Conservation (phyloP, 1,140 invertebrate genomes). For the Drosophila saltans region DNA sequence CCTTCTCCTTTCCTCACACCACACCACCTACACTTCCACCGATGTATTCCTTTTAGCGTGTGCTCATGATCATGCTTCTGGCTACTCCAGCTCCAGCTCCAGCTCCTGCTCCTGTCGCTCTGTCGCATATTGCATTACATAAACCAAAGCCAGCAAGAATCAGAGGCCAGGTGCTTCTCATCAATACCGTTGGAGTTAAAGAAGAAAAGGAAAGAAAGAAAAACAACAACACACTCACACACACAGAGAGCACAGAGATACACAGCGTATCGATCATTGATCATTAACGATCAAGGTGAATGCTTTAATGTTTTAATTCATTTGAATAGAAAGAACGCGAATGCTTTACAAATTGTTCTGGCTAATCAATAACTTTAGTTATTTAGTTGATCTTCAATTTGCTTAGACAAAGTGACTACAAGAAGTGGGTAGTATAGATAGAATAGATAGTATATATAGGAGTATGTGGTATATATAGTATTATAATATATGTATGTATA, state of each 20-base stretch:
- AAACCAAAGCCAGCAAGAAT: neutral
- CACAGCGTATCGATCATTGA: slow-evolving; percentile 17
- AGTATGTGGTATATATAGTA: no score
- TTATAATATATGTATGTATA: no score
- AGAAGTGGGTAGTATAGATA: no score
- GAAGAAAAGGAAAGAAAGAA: neutral
- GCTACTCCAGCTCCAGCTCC: neutral
- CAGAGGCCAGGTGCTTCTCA: slow-evolving; percentile 28
- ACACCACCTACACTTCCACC: slow-evolving; percentile 9
- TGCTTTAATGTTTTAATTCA: neutral
- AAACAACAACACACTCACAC: slow-evolving; percentile 5
- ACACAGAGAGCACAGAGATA: neutral
- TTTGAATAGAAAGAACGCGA: neutral
- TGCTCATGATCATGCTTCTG: slow-evolving; percentile 26
- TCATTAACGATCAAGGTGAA: slow-evolving; percentile 19
- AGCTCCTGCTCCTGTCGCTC: neutral
- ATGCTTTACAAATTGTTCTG: neutral
- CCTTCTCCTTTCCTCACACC: neutral
- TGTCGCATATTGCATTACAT: slow-evolving; percentile 52
- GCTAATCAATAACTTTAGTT: neutral
- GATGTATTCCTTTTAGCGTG: slow-evolving; percentile 38
- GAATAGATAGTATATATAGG: no score
- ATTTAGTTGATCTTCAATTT: neutral
- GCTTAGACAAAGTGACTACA: no score
- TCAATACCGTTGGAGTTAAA: neutral